These are phyloP conservation scores for Tyto alba DNA, from an alignment of 2,113 vertebrate species.

Conservation along the genomic window DNA sequence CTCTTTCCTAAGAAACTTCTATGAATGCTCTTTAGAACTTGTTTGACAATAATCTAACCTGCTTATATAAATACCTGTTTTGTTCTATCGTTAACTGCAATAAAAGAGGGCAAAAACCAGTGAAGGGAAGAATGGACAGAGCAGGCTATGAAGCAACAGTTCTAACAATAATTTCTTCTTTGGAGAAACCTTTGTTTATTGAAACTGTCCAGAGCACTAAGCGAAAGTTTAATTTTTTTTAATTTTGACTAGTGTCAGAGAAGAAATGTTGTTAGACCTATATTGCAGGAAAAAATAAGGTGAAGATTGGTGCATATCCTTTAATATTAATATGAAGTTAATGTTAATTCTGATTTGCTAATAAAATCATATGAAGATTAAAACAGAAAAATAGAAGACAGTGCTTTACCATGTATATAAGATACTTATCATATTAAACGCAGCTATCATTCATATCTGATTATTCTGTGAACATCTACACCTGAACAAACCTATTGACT, in stretches of 20 bases:
- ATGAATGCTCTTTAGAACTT: neutral
- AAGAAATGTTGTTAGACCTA: neutral
- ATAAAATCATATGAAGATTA: neutral
- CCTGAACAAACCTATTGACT: neutral
- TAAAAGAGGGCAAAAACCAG: neutral
- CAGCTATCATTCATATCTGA: neutral
- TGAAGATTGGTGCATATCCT: neutral
- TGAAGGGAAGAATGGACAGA: neutral
- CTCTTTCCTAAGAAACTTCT: neutral
- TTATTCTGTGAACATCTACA: neutral
- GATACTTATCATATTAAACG: neutral
- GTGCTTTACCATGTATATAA: neutral
- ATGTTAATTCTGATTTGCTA: neutral
- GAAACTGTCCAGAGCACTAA: neutral
- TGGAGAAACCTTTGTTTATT: neutral
- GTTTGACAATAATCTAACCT: neutral
- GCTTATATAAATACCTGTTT: neutral
- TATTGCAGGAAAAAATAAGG: neutral
- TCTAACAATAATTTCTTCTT: neutral
- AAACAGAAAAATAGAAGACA: neutral
- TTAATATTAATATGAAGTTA: neutral
- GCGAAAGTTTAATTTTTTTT: neutral
- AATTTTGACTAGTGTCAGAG: neutral
- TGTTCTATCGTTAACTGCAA: neutral
- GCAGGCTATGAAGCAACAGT: neutral